Evolutionary conservation across 2,113 vertebrate species (phyloP).

Genomic region (Tursiops truncatus): DNA sequence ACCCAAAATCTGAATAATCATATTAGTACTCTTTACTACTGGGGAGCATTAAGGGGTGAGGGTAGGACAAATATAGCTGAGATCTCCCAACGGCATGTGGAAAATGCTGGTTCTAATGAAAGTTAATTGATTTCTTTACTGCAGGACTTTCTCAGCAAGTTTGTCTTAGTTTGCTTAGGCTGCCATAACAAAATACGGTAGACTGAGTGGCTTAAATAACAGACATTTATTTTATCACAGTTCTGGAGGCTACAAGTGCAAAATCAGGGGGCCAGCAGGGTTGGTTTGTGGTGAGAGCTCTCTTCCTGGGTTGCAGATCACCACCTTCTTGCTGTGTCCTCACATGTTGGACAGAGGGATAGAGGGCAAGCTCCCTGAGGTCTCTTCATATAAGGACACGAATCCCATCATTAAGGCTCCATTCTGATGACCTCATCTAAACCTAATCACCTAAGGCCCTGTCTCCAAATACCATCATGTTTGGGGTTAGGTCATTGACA

Average conservation of each 20-base stretch:
- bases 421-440: background rate
- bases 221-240: background rate
- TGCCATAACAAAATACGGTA: background rate
- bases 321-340: background rate
- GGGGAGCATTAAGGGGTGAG: background rate
- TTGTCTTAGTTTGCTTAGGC: background rate
- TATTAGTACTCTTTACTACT: background rate
- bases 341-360: too few species aligned
- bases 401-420: background rate
- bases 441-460: background rate
- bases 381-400: background rate
- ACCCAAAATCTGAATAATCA: background rate
- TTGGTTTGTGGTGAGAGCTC: background rate
- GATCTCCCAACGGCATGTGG: background rate
- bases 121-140: background rate
- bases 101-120: constrained; percentile 5
- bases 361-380: background rate
- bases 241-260: background rate
- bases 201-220: background rate
- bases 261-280: background rate
- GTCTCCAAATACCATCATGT: background rate
- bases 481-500: background rate
- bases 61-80: background rate
- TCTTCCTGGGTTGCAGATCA: background rate
- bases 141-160: background rate